A percentile compares a stretch with the other conserved stretches of the same genome.
These are phyloP conservation scores for Heterohyrax brucei DNA, from an alignment of 2,797 vertebrate species.

Conservation along the genomic window DNA sequence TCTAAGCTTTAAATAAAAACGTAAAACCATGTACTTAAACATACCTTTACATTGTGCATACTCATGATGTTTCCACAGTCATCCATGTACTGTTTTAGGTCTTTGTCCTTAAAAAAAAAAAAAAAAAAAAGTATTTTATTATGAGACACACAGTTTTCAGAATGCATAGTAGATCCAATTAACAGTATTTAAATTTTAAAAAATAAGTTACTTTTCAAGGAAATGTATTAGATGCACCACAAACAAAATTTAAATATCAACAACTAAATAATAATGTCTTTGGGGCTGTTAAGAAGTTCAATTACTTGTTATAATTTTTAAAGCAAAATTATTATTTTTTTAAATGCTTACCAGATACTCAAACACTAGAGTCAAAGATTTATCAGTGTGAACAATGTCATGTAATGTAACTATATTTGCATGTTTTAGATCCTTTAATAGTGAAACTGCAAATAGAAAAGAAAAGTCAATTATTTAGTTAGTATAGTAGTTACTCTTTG, in stretches of 20 bases:
- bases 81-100: constrained; percentile 99
- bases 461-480: constrained; percentile 70
- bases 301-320: constrained; percentile 42
- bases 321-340: constrained; percentile 58
- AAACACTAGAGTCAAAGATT: constrained; percentile 99
- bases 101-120: constrained; percentile 94
- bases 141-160: neutral
- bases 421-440: constrained; percentile 99
- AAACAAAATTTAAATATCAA: constrained; percentile 49
- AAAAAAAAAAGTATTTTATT: constrained; percentile 65
- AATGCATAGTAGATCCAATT: constrained; percentile 4
- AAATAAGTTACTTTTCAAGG: constrained; percentile 35
- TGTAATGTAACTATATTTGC: constrained; percentile 99
- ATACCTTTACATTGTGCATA: constrained; percentile 99
- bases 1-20: constrained; percentile 5
- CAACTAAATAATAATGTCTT: constrained; percentile 55
- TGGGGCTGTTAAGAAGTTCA: constrained; percentile 25
- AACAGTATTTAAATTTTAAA: constrained; percentile 1
- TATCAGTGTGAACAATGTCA: constrained; percentile 99
- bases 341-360: constrained; percentile 96
- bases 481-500: constrained; percentile 49
- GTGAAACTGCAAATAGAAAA: constrained; percentile 94
- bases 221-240: constrained; percentile 34
- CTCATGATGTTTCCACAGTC: constrained; percentile 99
- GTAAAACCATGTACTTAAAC: constrained; percentile 47